phyloP scores from a whole-genome alignment of 2,113 vertebrate genomes.

The Psettodes erumei region DNA sequence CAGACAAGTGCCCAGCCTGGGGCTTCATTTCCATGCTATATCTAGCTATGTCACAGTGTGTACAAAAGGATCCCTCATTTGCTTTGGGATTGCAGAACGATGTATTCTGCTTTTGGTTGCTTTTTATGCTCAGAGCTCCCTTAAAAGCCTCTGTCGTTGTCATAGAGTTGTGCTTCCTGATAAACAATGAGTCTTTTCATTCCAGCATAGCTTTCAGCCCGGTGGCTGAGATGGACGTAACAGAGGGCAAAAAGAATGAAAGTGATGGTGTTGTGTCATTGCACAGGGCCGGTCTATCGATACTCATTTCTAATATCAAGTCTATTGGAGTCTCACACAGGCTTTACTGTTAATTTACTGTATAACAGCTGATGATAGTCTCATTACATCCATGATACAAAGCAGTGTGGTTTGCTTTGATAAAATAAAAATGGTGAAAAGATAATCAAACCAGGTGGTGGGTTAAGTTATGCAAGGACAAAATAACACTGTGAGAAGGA shows the following conservation, averaged over 20 bases:
- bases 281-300: constrained; percentile 25
- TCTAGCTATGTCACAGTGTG: constrained; percentile 16
- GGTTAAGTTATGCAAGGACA: constrained; percentile 37
- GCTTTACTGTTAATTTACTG: constrained; percentile 22
- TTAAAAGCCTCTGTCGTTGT: constrained; percentile 69
- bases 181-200: constrained; percentile 77
- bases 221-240: constrained; percentile 40
- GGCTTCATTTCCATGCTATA: constrained; percentile 27
- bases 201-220: constrained; percentile 63
- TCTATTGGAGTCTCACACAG: constrained; percentile 19
- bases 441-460: constrained; percentile 31
- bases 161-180: constrained; percentile 76
- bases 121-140: constrained; percentile 7
- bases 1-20: constrained; percentile 37
- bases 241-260: constrained; percentile 20
- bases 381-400: constrained; percentile 38
- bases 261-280: constrained; percentile 10
- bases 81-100: constrained; percentile 30
- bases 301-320: constrained; percentile 34
- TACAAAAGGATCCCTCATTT: constrained; percentile 47
- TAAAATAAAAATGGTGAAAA: constrained; percentile 7
- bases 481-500: constrained; percentile 39
- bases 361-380: constrained; percentile 7
- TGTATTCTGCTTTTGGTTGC: constrained; percentile 26
- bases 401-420: constrained; percentile 39